Base-by-base conservation (phyloP, 2,113 vertebrate species). In the Capra hircus region DNA sequence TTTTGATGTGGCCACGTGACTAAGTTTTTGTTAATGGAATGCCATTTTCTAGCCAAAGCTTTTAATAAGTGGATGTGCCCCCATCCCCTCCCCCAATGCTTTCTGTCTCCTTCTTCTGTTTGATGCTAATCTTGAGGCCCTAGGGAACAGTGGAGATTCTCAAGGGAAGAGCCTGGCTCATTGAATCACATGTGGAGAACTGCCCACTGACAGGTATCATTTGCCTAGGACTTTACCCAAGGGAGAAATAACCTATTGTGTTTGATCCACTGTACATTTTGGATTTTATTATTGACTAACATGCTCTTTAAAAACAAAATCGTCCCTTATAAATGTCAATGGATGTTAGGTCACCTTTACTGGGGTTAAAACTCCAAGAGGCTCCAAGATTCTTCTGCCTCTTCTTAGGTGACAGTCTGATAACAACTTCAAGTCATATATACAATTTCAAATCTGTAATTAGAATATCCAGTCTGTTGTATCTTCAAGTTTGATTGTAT, bases 251-350 rank as follows among this genome's bases (percentile, higher is more conserved):
- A 64, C 27, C 16, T 80, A 17, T 83, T 89, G 17, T 82, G 48
- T 95, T 40, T 78, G 90, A 91, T 33, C 12, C 90, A 83, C 52
- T 50, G 45, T 67, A 64, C 23, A 23, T 53, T 85, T 50, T 91
- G 40, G 19, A 91, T 7, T 95, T 45, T 77, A 62, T 97, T 93
- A 60, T 94, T 96, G n/a, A 95, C 45, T 62, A 93, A 94, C 14
- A 83, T 1, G 4, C 7, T 87, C 57, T 96, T 95, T 89, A 95
- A 90, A 94, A 77, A 88, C 50, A 96, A 95, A 92, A 59, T 89
- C 8, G 30, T 7, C 16, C 74, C 13, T 77, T 92, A n/a, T 93
- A 90, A 92, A 85, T 97, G 40, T 88, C 30, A 83, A 0, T 62
- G 15, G 40, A n/a, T 91, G n/a, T 62, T 91, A 82, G 36, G 23